Conservation (phyloP, 1,140 invertebrate genomes). For the Lepidotrigona ventralis region DNA sequence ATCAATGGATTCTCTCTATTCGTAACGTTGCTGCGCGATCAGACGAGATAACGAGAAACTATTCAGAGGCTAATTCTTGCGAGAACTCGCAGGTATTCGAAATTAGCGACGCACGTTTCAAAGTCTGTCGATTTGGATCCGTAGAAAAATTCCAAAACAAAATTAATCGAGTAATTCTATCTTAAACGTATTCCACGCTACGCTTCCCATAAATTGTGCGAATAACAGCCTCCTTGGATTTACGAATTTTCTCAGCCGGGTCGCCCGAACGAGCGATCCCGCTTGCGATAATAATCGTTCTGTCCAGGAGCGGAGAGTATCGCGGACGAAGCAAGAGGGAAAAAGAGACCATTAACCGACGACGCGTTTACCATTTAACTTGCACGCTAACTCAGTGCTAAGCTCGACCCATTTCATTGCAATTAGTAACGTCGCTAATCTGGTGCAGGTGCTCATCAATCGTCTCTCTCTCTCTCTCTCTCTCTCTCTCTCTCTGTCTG, state of each 20-base stretch:
- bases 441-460: slow-evolving; percentile 70
- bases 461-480: slow-evolving; percentile 33
- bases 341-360: slow-evolving; percentile 39
- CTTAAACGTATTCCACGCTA: not conserved
- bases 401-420: slow-evolving; percentile 63
- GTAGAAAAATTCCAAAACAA: too few relatives aligned
- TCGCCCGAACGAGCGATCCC: slow-evolving; percentile 1
- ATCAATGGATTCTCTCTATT: not conserved
- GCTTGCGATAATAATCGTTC: slow-evolving; percentile 37
- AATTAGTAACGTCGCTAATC: slow-evolving; percentile 71
- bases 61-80: not conserved
- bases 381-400: slow-evolving; percentile 59
- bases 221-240: not conserved
- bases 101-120: too few relatives aligned
- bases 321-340: not conserved
- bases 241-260: not conserved
- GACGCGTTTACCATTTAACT: slow-evolving; percentile 45
- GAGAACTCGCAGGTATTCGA: not conserved
- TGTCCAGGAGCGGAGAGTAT: slow-evolving; percentile 7
- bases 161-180: not conserved
- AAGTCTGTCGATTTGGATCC: too few relatives aligned
- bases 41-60: not conserved
- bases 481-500: not conserved
- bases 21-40: not conserved
- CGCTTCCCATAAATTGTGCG: not conserved